These are phyloP conservation scores for Dorcus hopei DNA, from an alignment of 2,888 invertebrate genomes.

Conservation along the genomic window DNA sequence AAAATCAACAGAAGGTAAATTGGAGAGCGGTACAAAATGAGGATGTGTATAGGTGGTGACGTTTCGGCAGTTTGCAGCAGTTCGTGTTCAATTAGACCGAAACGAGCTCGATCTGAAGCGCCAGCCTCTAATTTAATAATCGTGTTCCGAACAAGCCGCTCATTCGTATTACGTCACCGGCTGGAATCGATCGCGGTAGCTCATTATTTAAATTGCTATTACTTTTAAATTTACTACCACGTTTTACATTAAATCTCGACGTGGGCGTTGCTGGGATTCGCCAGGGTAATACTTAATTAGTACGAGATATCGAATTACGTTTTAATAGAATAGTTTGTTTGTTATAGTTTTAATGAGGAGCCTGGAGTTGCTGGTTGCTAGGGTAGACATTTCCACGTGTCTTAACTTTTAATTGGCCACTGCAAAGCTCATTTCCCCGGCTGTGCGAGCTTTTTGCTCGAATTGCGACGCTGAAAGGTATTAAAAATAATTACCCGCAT, in stretches of 20 bases:
- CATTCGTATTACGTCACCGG: slow-evolving; percentile 21
- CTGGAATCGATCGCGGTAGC: slow-evolving; percentile 26
- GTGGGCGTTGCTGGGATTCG: too few relatives aligned
- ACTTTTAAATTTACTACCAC: slow-evolving; percentile 25
- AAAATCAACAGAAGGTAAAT: too few relatives aligned
- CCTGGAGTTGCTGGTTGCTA: slow-evolving; percentile 19
- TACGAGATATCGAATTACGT: slow-evolving; percentile 1
- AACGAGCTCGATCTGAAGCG: slow-evolving; percentile 25
- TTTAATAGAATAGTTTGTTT: background rate
- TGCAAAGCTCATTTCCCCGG: slow-evolving; percentile 20
- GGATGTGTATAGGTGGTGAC: slow-evolving; percentile 18
- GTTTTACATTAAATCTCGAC: background rate
- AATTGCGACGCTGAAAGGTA: slow-evolving; percentile 9
- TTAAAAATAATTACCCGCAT: slow-evolving; percentile 22
- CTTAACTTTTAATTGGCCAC: slow-evolving; percentile 30
- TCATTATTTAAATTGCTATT: slow-evolving; percentile 34
- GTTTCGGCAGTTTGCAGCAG: slow-evolving; percentile 24
- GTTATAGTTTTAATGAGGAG: slow-evolving; percentile 17
- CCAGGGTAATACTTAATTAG: background rate
- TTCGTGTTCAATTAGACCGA: slow-evolving; percentile 25
- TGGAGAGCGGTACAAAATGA: background rate
- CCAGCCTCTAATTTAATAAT: slow-evolving; percentile 26
- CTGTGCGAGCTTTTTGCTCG: slow-evolving; percentile 13
- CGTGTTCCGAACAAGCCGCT: slow-evolving; percentile 23
- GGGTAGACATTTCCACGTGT: slow-evolving; percentile 22